Base-by-base conservation (phyloP, 2,797 vertebrate genomes). In the Typhlichthys subterraneus region DNA sequence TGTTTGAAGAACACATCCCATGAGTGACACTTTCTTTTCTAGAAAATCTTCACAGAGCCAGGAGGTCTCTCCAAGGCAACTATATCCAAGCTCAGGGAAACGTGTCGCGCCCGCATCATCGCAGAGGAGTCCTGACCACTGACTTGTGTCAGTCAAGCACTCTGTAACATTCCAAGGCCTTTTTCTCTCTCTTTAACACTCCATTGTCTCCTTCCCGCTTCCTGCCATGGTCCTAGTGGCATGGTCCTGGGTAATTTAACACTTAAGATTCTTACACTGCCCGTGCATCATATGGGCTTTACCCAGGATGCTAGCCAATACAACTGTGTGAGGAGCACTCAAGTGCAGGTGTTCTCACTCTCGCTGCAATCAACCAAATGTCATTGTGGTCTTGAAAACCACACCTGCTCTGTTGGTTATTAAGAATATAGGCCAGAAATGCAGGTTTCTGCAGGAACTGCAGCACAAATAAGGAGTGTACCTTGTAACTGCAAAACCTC, bases 31-130 rank as follows among this genome's bases (percentile, higher is more conserved):
- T 58, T 6, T 9, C 51, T 54, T 76, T 82, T 59, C 23, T 64
- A 93, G 92, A 95, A 93, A 91, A 95, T 97, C 85, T 99, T 98
- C 84, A 91, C 88, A 0, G 95, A 97, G 64, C 95, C 96, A 1
- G 96, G 97, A 79, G 95, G 94, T 73, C 89, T 99, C 61, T 89
- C 95, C 81, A 94, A 70, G 84, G 72, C 90, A 48, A 93, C 93
- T 10, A 75, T 99, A 77, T 74, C 82, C 69, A 95, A 93, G 81
- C 94, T 97, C 11, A 91, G 96, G 13, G 89, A 84, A 54, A 88
- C 56, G 0, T 95, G 94, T 75, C 88, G 88, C 53, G 89, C 92
- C 1, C 86, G 79, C 49, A 42, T 97, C 53, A 23, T 71, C 2
- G 80, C 85, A 9, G 89, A 85, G 51, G 85, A 88, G 67, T 82